phyloP scores from a whole-genome alignment of 2,113 vertebrate genomes.

The Labeo catla region DNA sequence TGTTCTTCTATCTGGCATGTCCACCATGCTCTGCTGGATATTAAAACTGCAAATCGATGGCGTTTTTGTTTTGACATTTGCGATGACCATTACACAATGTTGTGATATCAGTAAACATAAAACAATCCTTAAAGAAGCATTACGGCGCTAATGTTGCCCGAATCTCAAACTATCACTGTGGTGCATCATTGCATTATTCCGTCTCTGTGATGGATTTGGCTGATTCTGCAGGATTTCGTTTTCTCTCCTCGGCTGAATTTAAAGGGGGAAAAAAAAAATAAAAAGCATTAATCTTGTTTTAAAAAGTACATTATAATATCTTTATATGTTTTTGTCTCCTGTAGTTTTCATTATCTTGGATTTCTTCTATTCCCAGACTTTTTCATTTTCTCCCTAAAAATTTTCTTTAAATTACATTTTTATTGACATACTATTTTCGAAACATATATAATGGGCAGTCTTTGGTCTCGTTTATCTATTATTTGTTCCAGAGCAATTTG shows the following conservation, averaged over 20 bases:
- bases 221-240: neutral
- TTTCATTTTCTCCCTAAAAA: neutral
- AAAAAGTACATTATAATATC: neutral
- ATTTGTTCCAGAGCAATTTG: no score
- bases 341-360: neutral
- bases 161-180: neutral
- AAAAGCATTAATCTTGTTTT: no score
- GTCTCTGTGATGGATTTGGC: neutral
- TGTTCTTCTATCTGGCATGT: neutral
- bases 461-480: no score
- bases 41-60: constrained; percentile 1
- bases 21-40: neutral
- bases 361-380: neutral
- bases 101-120: neutral
- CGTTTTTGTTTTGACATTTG: constrained; percentile 17
- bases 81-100: neutral
- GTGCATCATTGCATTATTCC: neutral
- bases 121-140: neutral
- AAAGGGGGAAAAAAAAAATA: neutral
- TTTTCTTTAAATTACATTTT: no score
- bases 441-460: no score
- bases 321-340: neutral
- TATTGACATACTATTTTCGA: no score
- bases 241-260: neutral
- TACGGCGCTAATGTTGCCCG: neutral